A percentile compares a stretch with the other conserved stretches of the same genome.
These are phyloP conservation scores for Macrosoma leucophasiata DNA, from an alignment of 2,888 invertebrate species.

Conservation along the genomic window DNA sequence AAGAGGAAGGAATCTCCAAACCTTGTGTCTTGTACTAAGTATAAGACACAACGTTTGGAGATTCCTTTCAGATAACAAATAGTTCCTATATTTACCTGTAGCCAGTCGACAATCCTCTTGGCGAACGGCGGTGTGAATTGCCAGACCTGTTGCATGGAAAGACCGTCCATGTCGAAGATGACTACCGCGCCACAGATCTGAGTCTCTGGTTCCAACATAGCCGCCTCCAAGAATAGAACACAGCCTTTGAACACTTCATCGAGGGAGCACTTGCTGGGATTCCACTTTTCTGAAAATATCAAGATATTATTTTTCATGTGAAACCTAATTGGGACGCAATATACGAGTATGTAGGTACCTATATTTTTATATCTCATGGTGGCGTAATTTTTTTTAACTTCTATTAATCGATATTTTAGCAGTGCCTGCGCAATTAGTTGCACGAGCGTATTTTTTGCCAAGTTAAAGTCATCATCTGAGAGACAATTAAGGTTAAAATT, in stretches of 20 bases:
- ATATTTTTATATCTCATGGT: too few relatives aligned
- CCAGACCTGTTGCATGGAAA: constrained; percentile 87
- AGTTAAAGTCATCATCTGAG: too few relatives aligned
- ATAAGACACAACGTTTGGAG: too few relatives aligned
- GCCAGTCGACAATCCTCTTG: constrained; percentile 88
- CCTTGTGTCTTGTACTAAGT: too few relatives aligned
- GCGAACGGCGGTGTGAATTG: constrained; percentile 91
- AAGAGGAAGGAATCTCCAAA: too few relatives aligned
- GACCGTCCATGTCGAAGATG: constrained; percentile 90
- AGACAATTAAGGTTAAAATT: too few relatives aligned
- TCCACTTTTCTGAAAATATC: constrained; percentile 82
- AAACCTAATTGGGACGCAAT: too few relatives aligned
- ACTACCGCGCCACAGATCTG: constrained; percentile 87
- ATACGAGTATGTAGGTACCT: too few relatives aligned
- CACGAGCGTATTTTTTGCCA: too few relatives aligned
- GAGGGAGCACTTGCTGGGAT: constrained; percentile 83
- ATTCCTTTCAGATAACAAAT: not conserved
- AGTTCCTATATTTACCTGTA: constrained; percentile 75
- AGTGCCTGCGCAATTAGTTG: too few relatives aligned
- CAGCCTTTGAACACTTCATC: constrained; percentile 90
- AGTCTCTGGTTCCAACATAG: constrained; percentile 86
- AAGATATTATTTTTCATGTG: not conserved
- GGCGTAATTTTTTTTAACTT: too few relatives aligned
- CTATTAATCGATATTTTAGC: too few relatives aligned
- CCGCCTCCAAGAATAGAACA: constrained; percentile 87